Percentiles rank a stretch among this genome's conserved stretches.
phyloP scores from a whole-genome alignment of 2,113 vertebrate species.

The Rhizomys pruinosus region DNA sequence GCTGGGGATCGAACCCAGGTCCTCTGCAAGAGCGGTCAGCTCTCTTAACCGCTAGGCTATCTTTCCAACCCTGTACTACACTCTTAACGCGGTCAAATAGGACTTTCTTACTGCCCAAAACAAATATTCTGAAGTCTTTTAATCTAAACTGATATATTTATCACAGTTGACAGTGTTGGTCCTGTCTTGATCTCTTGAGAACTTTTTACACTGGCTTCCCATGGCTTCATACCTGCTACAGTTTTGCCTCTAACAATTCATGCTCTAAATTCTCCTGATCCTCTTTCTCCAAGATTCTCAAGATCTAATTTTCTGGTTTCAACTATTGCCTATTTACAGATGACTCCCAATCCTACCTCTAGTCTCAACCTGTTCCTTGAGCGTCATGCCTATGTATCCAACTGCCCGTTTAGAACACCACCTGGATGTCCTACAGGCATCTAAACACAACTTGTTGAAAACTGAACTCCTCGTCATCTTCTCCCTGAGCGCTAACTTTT shows the following conservation, averaged over 20 bases:
- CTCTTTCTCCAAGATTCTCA: neutral
- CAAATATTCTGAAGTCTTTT: neutral
- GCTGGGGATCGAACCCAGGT: too few species aligned
- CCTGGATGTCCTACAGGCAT: conserved; percentile 59
- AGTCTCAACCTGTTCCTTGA: conserved; percentile 18
- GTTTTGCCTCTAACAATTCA: neutral
- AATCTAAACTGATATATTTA: neutral
- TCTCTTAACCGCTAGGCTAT: too few species aligned
- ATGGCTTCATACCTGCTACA: neutral
- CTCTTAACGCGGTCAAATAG: neutral
- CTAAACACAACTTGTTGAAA: conserved; percentile 49
- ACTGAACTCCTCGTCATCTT: conserved; percentile 17
- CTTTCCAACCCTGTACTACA: too few species aligned
- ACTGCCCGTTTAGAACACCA: conserved; percentile 1
- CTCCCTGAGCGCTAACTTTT: neutral
- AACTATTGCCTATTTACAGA: neutral
- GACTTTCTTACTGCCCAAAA: neutral
- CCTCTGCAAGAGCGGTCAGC: too few species aligned
- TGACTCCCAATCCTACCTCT: conserved; percentile 18
- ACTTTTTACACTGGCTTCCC: neutral
- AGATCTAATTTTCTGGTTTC: conserved; percentile 38
- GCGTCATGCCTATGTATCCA: neutral
- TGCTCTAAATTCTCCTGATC: neutral
- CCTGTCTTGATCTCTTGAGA: neutral
- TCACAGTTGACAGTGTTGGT: neutral